Conservation (phyloP, 2,888 invertebrate genomes). For the Acronicta alni region DNA sequence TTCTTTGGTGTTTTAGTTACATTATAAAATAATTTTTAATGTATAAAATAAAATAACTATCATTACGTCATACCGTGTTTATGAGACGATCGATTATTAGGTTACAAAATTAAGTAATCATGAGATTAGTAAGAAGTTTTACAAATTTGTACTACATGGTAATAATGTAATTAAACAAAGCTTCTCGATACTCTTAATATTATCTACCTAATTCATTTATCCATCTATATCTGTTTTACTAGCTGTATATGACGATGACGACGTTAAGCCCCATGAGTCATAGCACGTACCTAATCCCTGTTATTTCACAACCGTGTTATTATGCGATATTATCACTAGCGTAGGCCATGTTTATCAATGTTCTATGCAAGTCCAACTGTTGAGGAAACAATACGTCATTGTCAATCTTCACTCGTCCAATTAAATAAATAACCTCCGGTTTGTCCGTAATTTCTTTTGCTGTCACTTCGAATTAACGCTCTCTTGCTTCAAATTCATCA, state of each 20-base stretch:
- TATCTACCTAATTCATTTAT: conserved; percentile 16
- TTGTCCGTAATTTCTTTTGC: conserved; percentile 55
- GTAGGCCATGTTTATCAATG: conserved; percentile 75
- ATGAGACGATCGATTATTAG: too few species aligned
- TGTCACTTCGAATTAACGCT: conserved; percentile 55
- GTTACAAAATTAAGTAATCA: too few species aligned
- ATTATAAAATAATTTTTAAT: too few species aligned
- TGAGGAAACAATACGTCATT: conserved; percentile 83
- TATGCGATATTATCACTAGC: conserved; percentile 70
- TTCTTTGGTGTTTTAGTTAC: too few species aligned
- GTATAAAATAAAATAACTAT: too few species aligned
- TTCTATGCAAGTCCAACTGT: conserved; percentile 66
- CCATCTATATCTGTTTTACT: conserved; percentile 20
- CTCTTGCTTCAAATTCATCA: conserved; percentile 54
- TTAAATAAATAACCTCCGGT: conserved; percentile 71
- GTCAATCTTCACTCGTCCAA: conserved; percentile 80
- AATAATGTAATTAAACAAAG: neutral
- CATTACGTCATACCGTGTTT: too few species aligned
- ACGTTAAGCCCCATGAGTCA: conserved; percentile 63
- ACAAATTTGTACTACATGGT: neutral
- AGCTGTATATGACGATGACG: conserved; percentile 40
- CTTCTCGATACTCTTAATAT: neutral
- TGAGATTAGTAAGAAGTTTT: too few species aligned
- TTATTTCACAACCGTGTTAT: conserved; percentile 74
- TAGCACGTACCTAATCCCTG: conserved; percentile 56